Percentiles rank a stretch among this genome's conserved stretches.
Conservation (phyloP, 2,888 invertebrate species). For the Plagodis pulveraria region DNA sequence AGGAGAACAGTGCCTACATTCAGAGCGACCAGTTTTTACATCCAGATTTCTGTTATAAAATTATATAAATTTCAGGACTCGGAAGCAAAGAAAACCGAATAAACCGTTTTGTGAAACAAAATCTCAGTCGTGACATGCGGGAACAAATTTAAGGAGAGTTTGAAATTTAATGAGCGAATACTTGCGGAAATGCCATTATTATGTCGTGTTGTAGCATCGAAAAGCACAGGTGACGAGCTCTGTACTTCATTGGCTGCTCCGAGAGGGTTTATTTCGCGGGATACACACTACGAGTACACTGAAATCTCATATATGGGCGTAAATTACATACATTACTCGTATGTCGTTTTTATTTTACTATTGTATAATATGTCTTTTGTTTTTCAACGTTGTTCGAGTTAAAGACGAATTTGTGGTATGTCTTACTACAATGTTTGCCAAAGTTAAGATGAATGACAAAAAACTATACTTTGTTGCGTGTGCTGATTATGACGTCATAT, state of each 20-base stretch:
- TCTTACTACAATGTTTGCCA: too few species aligned
- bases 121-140: slow-evolving; percentile 46
- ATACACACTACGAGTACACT: slow-evolving; percentile 64
- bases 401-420: too few species aligned
- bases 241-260: slow-evolving; percentile 51
- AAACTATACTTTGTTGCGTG: too few species aligned
- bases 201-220: slow-evolving; percentile 53
- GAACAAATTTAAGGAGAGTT: slow-evolving; percentile 45
- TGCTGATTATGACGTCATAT: too few species aligned
- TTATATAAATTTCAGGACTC: slow-evolving; percentile 53
- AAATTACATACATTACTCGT: too few species aligned
- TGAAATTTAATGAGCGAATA: slow-evolving; percentile 58
- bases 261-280: slow-evolving; percentile 54
- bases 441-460: too few species aligned
- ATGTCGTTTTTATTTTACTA: too few species aligned
- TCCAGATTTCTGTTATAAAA: slow-evolving; percentile 59
- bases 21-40: slow-evolving; percentile 54
- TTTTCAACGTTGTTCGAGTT: too few species aligned
- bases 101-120: slow-evolving; percentile 56
- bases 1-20: slow-evolving; percentile 44
- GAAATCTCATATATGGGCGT: slow-evolving; percentile 34
- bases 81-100: slow-evolving; percentile 55
- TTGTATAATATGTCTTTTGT: too few species aligned
- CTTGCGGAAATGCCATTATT: slow-evolving; percentile 49
- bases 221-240: slow-evolving; percentile 56